Percentiles rank a stretch among this genome's conserved stretches.
Conservation (phyloP, 2,797 vertebrate species). For the Melanotaenia nigrans region DNA sequence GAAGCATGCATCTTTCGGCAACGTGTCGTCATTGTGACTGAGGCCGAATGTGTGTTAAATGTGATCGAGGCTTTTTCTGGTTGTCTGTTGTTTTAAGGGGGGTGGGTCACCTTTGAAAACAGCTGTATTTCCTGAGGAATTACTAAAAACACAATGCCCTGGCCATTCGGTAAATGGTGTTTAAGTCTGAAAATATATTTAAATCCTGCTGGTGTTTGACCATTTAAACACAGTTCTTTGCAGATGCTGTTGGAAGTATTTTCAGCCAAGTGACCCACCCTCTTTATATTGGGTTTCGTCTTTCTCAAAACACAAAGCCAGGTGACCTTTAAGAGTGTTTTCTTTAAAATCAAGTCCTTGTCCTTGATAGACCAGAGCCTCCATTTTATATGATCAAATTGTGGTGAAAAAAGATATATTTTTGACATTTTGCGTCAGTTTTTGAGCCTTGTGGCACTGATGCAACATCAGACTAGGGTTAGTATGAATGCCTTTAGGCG, state of each 20-base stretch:
- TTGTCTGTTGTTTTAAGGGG: conserved; percentile 34
- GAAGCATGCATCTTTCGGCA: conserved; percentile 35
- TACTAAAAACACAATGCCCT: conserved; percentile 1
- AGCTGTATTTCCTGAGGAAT: neutral
- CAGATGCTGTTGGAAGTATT: conserved; percentile 4
- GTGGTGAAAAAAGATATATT: conserved; percentile 7
- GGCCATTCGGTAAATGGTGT: conserved; percentile 2
- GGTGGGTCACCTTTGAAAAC: conserved; percentile 20
- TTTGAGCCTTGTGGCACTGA: conserved; percentile 18
- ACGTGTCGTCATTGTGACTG: conserved; percentile 19
- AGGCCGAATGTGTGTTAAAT: conserved; percentile 21
- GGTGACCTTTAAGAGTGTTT: conserved; percentile 34
- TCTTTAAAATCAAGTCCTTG: conserved; percentile 75
- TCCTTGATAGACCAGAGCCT: conserved; percentile 70
- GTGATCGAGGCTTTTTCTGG: conserved; percentile 28
- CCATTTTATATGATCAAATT: conserved; percentile 41
- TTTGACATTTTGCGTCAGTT: conserved; percentile 44
- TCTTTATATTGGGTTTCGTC: conserved; percentile 42
- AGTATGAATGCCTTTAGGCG: conserved; percentile 19
- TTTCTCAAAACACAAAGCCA: conserved; percentile 43
- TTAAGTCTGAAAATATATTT: conserved; percentile 12
- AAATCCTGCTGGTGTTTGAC: conserved; percentile 2
- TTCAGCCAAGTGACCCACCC: conserved; percentile 20
- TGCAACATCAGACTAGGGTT: conserved; percentile 14
- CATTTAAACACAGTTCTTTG: conserved; percentile 4